Evolutionary conservation across 2,113 vertebrate genomes (phyloP).

Genomic region (Baryphthengus martii): DNA sequence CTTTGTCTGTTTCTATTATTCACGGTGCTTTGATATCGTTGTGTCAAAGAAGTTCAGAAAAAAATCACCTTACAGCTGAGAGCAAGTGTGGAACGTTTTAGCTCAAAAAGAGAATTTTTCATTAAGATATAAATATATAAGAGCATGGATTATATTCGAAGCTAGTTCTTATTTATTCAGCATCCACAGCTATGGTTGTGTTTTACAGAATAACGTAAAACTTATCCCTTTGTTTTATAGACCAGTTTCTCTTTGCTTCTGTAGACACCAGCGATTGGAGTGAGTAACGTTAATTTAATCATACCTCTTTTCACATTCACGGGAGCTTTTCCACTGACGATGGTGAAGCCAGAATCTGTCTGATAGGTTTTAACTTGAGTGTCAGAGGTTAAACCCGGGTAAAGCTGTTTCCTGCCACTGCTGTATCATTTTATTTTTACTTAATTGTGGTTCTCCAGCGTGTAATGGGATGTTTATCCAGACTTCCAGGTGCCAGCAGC

Average conservation of each 20-base stretch:
- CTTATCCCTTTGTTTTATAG: neutral
- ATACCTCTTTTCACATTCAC: neutral
- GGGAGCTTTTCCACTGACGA: neutral
- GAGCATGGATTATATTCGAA: slow-evolving; percentile 4
- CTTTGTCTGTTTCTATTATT: neutral
- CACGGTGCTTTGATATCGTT: neutral
- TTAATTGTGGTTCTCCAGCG: neutral
- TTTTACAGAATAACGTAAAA: neutral
- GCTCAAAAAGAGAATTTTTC: neutral
- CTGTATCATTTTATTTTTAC: neutral
- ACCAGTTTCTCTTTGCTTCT: neutral
- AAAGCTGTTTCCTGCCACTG: neutral
- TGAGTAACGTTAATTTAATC: neutral
- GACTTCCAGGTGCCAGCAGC: neutral
- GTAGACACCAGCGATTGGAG: fast-evolving
- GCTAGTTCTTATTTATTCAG: neutral
- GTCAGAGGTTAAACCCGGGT: neutral
- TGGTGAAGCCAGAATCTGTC: neutral
- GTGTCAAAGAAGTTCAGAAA: neutral
- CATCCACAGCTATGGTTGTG: neutral
- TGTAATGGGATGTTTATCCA: neutral
- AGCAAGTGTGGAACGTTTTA: neutral
- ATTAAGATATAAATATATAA: neutral
- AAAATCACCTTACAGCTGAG: neutral
- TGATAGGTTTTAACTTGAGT: neutral